A percentile compares a stretch with the other conserved stretches of the same genome.
Evolutionary conservation across 2,113 vertebrate genomes (phyloP).

Genomic region (Pangasianodon hypophthalmus): DNA sequence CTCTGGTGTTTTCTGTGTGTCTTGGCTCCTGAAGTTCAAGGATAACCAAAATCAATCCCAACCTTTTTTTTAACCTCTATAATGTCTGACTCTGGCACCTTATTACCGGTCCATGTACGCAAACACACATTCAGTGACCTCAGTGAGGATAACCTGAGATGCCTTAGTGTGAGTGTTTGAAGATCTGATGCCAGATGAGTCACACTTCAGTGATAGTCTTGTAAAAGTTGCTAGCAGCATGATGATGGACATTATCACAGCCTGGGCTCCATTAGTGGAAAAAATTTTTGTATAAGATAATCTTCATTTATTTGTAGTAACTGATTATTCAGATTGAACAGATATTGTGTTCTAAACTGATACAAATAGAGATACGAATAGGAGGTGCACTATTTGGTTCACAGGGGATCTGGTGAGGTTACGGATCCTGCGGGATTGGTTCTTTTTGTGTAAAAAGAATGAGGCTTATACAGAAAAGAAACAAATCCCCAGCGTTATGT

Average conservation of each 20-base stretch:
- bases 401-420: neutral
- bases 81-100: neutral
- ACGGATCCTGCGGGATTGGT: neutral
- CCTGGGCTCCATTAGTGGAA: neutral
- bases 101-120: neutral
- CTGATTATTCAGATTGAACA: neutral
- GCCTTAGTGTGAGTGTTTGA: conserved; percentile 43
- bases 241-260: neutral
- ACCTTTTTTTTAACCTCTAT: neutral
- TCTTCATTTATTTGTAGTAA: neutral
- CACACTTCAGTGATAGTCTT: conserved; percentile 31
- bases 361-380: neutral
- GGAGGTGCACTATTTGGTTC: neutral
- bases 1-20: neutral
- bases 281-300: neutral
- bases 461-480: neutral
- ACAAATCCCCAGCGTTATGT: neutral
- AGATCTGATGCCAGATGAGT: conserved; percentile 33
- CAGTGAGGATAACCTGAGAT: conserved; percentile 21
- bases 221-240: conserved; percentile 16
- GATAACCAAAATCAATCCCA: neutral
- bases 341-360: neutral
- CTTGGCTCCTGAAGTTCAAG: neutral
- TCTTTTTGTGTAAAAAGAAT: neutral
- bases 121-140: conserved; percentile 32